phyloP scores from a whole-genome alignment of 2,113 vertebrate genomes.

The Notarius lentiginosus region DNA sequence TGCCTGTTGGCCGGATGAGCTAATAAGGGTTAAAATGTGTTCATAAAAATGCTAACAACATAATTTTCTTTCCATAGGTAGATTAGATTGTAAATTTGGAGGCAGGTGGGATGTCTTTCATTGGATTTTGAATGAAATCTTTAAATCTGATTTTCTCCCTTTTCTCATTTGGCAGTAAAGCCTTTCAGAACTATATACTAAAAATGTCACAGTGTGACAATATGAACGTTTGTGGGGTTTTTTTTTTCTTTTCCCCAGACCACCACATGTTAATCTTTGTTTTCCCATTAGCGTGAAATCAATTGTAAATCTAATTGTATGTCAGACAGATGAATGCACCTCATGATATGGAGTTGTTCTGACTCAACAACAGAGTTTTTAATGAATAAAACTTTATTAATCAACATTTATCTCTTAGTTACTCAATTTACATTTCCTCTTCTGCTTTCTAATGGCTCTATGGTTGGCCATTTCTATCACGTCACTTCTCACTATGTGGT shows the following conservation, averaged over 20 bases:
- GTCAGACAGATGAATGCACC: not conserved
- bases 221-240: not conserved
- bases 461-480: not conserved
- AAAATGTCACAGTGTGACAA: not conserved
- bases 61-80: not conserved
- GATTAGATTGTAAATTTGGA: not conserved
- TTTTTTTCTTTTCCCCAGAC: not conserved
- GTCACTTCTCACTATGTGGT: not conserved
- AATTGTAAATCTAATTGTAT: not conserved
- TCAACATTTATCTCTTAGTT: not conserved
- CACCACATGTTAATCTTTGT: not conserved
- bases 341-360: not conserved
- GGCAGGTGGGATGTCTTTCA: not conserved
- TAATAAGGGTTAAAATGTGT: not conserved
- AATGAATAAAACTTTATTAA: not conserved
- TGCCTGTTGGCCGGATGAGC: too few species aligned
- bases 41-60: not conserved
- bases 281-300: not conserved
- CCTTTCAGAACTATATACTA: not conserved
- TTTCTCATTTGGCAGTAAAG: not conserved
- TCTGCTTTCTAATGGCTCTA: not conserved
- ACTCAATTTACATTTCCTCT: not conserved
- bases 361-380: not conserved
- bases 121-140: not conserved
- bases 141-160: not conserved